Conservation (phyloP, 1,140 invertebrate genomes). For the Hycleus phaleratus region DNA sequence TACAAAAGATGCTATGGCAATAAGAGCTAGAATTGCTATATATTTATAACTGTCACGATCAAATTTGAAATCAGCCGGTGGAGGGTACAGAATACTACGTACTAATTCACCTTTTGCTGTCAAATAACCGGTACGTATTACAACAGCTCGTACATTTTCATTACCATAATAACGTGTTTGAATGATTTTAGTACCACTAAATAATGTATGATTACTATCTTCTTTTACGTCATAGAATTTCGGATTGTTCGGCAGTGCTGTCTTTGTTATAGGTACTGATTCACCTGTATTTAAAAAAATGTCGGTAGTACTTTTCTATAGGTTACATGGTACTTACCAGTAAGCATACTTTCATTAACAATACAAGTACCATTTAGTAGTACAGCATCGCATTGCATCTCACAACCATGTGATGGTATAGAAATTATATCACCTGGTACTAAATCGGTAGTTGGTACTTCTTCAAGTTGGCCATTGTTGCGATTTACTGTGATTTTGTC, state of each 20-base stretch:
- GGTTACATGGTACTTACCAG: conserved; percentile 52
- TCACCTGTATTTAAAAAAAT: conserved; percentile 48
- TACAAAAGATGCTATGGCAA: conserved; percentile 67
- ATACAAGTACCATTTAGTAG: conserved; percentile 80
- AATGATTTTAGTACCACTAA: conserved; percentile 92
- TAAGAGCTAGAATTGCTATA: conserved; percentile 68
- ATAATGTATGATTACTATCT: conserved; percentile 84
- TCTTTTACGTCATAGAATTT: conserved; percentile 69
- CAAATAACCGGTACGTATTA: conserved; percentile 74
- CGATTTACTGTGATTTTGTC: conserved; percentile 52
- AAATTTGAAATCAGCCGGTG: conserved; percentile 91
- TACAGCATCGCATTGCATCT: conserved; percentile 80
- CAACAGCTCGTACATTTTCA: conserved; percentile 60
- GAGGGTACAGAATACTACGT: conserved; percentile 87
- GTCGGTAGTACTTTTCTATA: no score
- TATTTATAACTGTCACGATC: conserved; percentile 90
- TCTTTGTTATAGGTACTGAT: conserved; percentile 89
- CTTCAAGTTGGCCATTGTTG: conserved; percentile 19
- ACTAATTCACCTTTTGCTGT: conserved; percentile 85
- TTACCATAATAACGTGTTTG: conserved; percentile 86
- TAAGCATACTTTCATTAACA: conserved; percentile 96
- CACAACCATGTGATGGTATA: conserved; percentile 70
- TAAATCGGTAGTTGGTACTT: conserved; percentile 50
- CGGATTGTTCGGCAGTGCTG: conserved; percentile 62
- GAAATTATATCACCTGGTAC: conserved; percentile 76